Evolutionary conservation across 2,888 invertebrate genomes (phyloP), one percentile per base, ranked within the genome.

Genomic region (Gnatocerus cornutus): DNA sequence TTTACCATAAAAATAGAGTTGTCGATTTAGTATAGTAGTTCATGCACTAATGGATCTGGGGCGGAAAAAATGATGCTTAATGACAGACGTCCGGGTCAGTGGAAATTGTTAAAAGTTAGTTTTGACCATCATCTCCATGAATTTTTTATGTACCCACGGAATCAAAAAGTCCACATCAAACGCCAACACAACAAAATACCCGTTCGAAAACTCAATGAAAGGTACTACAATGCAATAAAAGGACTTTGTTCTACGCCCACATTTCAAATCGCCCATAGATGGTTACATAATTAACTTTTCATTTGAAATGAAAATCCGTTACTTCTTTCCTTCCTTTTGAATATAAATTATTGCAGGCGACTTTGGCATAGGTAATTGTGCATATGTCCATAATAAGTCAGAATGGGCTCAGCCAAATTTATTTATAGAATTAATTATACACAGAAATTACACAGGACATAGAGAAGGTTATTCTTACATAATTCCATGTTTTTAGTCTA

Each of bases 271-370:
- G 37, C n/a, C 37, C 37, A 37, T n/a, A 37, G 41, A 41, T 41
- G n/a, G 41, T 41, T 41, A 12, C 41, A 41, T 41, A 12, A 41
- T 41, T n/a, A 13, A 13, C 41, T 41, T 41, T 41, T 41, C 41
- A 12, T 41, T 10, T 41, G 10, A n/a, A 41, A 41, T 12, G 41
- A 41, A 6, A 41, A 41, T 41, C 41, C 41, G 41, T 41, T 41
- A 41, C 41, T 41, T 41, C 41, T 41, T 41, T 12, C 5, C 41
- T 12, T 41, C 13, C 7, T 41, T 7, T 41, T 12, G 41, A 41
- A 41, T 41, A 41, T 41, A 41, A 41, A 41, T 41, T 41, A 12
- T 41, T n/a, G n/a, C n/a, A 41, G 41, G 13, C n/a, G 41, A 41
- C 12, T 41, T 10, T 33, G 6, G 33, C 9, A 41, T 12, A 41